Evolutionary conservation across 2,888 invertebrate genomes (phyloP), one percentile per base, ranked within the genome.

Genomic region (Tetragonisca angustula): DNA sequence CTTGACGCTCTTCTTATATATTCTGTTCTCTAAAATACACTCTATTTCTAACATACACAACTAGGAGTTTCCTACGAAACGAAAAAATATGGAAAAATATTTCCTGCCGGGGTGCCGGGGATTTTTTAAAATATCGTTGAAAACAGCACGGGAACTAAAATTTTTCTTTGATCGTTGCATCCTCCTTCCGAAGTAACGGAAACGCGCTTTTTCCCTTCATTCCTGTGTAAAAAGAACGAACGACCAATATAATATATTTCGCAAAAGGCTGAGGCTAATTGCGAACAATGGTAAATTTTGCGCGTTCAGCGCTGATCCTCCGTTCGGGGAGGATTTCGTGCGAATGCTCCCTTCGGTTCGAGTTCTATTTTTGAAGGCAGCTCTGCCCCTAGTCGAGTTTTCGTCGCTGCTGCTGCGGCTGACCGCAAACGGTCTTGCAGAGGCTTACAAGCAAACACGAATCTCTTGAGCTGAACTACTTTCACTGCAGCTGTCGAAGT

Each of bases 401-500:
- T 81, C 81, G 85, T 74, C 74, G 76, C 54, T 74, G 32, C 77
- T 75, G 83, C 54, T 71, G 80, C 32, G 81, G 81, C 32, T 81
- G 80, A 78, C 85, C 84, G 76, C 85, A 65, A 85, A 79, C 84
- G 71, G 68, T 85, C 81, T 78, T 81, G 75, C 76, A 36, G 71
- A 69, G 68, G 84, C 85, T 85, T 84, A 85, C 81, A 77, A 77
- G 79, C 84, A 83, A 84, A 84, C 84, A 83, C 32, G 76, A 79
- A 79, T 79, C 84, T 83, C 83, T 75, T 71, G 70, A 71, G 83
- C 70, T 79, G 64, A 72, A 76, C 83, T 84, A 83, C 83, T 83
- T 84, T 84, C 83, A 52, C 59, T 83, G 84, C 84, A 84, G 84
- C 83, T 84, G 84, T 84, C 84, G 71, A 83, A 84, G 78, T 84